Percentiles rank a stretch among this genome's conserved stretches.
These are phyloP conservation scores for Enteromius afrohamiltoni DNA, from an alignment of 2,797 vertebrate genomes.

Conservation along the genomic window DNA sequence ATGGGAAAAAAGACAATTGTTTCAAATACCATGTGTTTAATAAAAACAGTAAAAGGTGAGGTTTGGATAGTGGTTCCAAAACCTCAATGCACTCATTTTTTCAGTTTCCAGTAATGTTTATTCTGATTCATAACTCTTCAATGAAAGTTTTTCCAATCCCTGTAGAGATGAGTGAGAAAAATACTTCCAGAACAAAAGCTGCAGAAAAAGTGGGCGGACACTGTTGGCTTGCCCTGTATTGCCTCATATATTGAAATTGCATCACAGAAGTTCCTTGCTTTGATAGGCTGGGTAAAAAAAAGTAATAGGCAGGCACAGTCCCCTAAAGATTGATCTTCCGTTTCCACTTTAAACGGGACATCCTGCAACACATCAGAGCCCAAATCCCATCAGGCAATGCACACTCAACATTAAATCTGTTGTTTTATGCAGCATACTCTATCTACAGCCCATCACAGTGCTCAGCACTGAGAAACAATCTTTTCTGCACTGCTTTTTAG, in stretches of 20 bases:
- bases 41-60: background rate
- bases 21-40: background rate
- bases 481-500: background rate
- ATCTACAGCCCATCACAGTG: background rate
- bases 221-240: background rate
- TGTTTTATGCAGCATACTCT: background rate
- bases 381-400: slow-evolving; percentile 28
- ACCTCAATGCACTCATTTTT: too few relatives aligned
- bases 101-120: slow-evolving; percentile 1
- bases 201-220: slow-evolving; percentile 12
- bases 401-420: slow-evolving; percentile 30
- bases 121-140: background rate
- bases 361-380: slow-evolving; percentile 8
- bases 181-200: background rate
- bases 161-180: background rate
- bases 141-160: background rate
- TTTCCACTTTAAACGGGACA: slow-evolving; percentile 33
- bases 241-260: slow-evolving; percentile 6
- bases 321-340: background rate
- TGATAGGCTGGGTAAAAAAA: slow-evolving; percentile 13
- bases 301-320: slow-evolving; percentile 4
- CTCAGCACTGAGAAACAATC: background rate
- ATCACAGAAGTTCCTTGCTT: slow-evolving; percentile 19
- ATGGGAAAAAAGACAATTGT: background rate
- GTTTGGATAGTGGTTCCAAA: background rate